Percentiles rank a stretch among this genome's conserved stretches.
Evolutionary conservation across 2,888 invertebrate species (phyloP).

Genomic region (Anaspis maculata): DNA sequence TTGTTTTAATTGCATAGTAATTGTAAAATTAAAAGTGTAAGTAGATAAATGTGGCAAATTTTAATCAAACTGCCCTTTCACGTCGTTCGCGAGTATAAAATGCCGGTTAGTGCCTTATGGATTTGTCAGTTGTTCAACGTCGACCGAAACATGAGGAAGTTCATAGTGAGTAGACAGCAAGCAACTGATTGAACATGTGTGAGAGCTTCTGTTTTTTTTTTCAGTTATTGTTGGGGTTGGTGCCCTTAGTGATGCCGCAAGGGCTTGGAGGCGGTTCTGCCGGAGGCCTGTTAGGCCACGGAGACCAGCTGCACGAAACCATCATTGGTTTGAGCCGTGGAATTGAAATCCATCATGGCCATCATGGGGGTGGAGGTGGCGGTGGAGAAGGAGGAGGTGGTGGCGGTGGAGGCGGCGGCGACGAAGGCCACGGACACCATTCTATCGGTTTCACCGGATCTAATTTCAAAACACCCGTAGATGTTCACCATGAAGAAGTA

Average conservation of each 20-base stretch:
- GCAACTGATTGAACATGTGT: slow-evolving; percentile 18
- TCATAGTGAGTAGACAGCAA: slow-evolving; percentile 11
- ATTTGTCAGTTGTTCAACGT: slow-evolving; percentile 18
- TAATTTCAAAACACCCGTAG: slow-evolving; percentile 28
- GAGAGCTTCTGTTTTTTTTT: too few species aligned
- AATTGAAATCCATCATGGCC: slow-evolving; percentile 17
- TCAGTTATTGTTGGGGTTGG: slow-evolving; percentile 13
- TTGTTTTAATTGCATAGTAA: too few species aligned
- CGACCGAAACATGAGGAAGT: slow-evolving; percentile 16
- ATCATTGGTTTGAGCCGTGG: slow-evolving; percentile 26
- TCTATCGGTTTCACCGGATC: slow-evolving; percentile 25
- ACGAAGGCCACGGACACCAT: slow-evolving; percentile 3
- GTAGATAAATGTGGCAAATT: too few species aligned
- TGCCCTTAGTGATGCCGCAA: slow-evolving; percentile 1
- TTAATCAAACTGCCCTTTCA: slow-evolving; percentile 29
- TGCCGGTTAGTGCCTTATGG: slow-evolving; percentile 8
- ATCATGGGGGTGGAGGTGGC: slow-evolving; percentile 12
- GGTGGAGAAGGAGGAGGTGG: slow-evolving; percentile 12
- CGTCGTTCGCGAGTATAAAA: slow-evolving; percentile 25
- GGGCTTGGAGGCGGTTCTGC: slow-evolving; percentile 17
- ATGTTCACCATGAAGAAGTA: slow-evolving; percentile 29
- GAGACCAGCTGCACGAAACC: slow-evolving; percentile 18
- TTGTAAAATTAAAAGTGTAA: too few species aligned
- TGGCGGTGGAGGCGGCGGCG: slow-evolving; percentile 13
- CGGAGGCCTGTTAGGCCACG: too few species aligned